Base-by-base conservation (phyloP, 2,888 invertebrate species). In the Papilio demoleus region DNA sequence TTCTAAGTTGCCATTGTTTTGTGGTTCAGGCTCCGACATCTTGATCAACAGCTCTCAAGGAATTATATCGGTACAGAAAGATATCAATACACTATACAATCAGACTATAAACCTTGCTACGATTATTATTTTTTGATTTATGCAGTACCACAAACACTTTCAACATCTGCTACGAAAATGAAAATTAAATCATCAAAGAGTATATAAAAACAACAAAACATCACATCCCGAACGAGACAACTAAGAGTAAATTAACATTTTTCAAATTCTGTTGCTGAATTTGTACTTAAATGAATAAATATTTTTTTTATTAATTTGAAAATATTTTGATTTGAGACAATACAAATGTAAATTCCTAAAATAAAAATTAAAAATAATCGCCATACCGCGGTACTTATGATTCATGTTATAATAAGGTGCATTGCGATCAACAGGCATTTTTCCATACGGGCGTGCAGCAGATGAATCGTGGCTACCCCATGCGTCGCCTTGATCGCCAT, bases 281-380 rank as follows among this genome's bases (percentile, higher is more conserved):
- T n/a, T n/a, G n/a, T n/a, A n/a, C n/a, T n/a, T n/a, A n/a, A n/a
- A n/a, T n/a, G n/a, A n/a, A n/a, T n/a, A n/a, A n/a, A n/a, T n/a
- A n/a, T n/a, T n/a, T n/a, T n/a, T n/a, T n/a, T n/a, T n/a, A n/a
- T n/a, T n/a, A n/a, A n/a, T n/a, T n/a, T n/a, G n/a, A n/a, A n/a
- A n/a, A n/a, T n/a, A n/a, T n/a, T n/a, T n/a, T n/a, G n/a, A n/a
- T n/a, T n/a, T n/a, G n/a, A n/a, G n/a, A n/a, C n/a, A n/a, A n/a
- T n/a, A n/a, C n/a, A n/a, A n/a, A n/a, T n/a, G n/a, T n/a, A n/a
- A n/a, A n/a, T n/a, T n/a, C n/a, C n/a, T n/a, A n/a, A n/a, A n/a
- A n/a, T n/a, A n/a, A n/a, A n/a, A n/a, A n/a, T 98, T 99, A 80
- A 99, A 97, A 79, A 99, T 97, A 17, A 98, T 85, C 4, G 98